Conservation (phyloP, 2,113 vertebrate genomes). For the Odontesthes bonariensis region DNA sequence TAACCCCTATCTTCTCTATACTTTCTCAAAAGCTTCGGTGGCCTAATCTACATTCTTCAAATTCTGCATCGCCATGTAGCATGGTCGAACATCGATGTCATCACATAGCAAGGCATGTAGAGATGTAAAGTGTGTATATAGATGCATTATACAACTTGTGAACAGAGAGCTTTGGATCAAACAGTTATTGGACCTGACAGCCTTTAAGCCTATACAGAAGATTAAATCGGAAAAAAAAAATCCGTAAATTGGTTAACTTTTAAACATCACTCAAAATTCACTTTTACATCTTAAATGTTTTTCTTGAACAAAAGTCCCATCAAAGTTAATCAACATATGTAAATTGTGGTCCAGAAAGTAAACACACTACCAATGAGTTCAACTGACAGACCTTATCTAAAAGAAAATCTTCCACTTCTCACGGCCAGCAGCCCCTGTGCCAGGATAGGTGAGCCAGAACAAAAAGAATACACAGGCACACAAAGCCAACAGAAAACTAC, state of each 20-base stretch:
- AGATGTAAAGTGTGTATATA: no score
- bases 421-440: background rate
- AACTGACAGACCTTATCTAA: conserved; percentile 14
- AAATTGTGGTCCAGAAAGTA: background rate
- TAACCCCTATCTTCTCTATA: no score
- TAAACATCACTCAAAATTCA: background rate
- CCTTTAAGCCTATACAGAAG: background rate
- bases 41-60: no score
- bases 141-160: background rate
- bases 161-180: background rate
- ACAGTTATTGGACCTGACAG: background rate
- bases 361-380: background rate
- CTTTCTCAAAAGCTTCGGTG: no score
- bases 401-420: conserved; percentile 9
- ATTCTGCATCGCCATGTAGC: no score
- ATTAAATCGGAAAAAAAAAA: background rate
- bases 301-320: background rate
- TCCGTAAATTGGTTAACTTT: no score
- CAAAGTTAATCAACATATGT: background rate
- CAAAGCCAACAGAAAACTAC: background rate
- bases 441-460: background rate
- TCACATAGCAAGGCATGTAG: no score
- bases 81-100: no score
- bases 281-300: background rate
- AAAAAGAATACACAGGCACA: background rate